Percentiles rank a stretch among this genome's conserved stretches.
Evolutionary conservation across 2,113 vertebrate genomes (phyloP).

Genomic region (Octodon degus): DNA sequence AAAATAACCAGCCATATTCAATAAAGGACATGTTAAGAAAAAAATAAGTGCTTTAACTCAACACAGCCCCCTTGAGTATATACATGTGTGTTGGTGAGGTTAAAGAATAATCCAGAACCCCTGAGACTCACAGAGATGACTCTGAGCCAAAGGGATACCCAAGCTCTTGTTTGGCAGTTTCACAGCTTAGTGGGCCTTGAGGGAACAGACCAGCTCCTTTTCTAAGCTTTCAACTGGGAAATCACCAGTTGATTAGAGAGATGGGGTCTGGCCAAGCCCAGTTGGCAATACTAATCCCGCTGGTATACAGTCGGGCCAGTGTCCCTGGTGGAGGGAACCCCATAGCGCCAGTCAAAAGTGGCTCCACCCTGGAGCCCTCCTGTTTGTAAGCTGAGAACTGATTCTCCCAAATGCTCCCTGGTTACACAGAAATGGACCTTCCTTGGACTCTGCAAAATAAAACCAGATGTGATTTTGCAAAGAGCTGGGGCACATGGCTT

Average conservation of each 20-base stretch:
- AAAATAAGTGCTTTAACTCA: background rate
- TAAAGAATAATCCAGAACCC: no score
- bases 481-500: constrained; percentile 56
- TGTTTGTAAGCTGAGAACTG: constrained; percentile 32
- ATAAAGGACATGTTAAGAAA: background rate
- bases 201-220: background rate
- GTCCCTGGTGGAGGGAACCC: background rate
- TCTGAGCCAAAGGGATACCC: background rate
- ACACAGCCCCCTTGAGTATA: no score
- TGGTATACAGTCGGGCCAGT: background rate
- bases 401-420: constrained; percentile 46
- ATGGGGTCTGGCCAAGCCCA: background rate
- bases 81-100: background rate
- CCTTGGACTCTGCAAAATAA: constrained; percentile 60
- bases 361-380: background rate
- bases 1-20: background rate
- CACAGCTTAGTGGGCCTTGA: background rate
- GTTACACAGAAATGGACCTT: constrained; percentile 53
- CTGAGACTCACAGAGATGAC: background rate
- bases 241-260: background rate
- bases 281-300: background rate
- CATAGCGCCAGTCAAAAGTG: background rate
- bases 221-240: constrained; percentile 19
- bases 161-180: background rate
- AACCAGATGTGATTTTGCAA: constrained; percentile 65